Conservation (phyloP, 2,113 vertebrate genomes). For the Nothocercus nigrocapillus region DNA sequence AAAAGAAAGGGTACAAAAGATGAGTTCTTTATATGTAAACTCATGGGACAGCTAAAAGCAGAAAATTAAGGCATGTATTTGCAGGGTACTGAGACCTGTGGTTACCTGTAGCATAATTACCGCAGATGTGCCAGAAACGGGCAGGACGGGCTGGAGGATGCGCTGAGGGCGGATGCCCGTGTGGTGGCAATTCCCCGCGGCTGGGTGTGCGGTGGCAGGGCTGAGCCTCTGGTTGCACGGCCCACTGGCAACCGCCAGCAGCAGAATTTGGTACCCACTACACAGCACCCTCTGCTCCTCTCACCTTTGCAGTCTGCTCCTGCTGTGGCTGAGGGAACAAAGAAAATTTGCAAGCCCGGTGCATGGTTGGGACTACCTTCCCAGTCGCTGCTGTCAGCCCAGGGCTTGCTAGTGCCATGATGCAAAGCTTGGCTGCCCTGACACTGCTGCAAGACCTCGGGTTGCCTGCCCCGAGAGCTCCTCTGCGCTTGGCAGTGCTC, state of each 20-base stretch:
- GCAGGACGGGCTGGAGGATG: background rate
- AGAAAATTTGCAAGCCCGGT: background rate
- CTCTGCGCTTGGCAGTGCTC: background rate
- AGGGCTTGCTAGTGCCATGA: background rate
- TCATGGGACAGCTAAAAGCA: background rate
- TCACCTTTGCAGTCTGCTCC: no score
- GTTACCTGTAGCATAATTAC: background rate
- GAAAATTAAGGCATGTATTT: background rate
- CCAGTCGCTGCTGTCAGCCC: background rate
- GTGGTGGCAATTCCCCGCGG: no score
- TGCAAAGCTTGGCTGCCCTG: conserved; percentile 8
- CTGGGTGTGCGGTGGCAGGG: no score
- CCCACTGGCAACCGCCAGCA: no score
- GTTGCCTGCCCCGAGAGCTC: background rate
- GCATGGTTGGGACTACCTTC: no score
- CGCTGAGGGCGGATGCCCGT: background rate
- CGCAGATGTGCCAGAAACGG: background rate
- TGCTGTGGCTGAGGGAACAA: background rate
- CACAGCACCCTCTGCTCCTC: no score
- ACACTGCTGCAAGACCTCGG: conserved; percentile 20
- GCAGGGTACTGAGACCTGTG: background rate
- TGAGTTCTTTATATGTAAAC: background rate
- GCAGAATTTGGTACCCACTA: no score
- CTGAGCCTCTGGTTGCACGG: no score
- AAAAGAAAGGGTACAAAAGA: background rate